Conservation (phyloP, 2,113 vertebrate genomes). For the Aplodontia rufa region DNA sequence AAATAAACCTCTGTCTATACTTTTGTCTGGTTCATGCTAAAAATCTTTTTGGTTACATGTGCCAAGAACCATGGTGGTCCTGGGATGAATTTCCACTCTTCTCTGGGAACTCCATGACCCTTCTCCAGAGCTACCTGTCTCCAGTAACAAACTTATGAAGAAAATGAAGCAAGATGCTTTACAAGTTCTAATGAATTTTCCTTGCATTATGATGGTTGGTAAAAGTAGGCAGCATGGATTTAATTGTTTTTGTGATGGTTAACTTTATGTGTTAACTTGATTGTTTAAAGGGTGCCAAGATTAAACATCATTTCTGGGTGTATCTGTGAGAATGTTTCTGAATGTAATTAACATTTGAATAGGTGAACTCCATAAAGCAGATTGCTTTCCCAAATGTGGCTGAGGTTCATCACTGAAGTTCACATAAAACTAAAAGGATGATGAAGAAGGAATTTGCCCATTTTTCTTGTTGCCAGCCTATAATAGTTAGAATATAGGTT, state of each 20-base stretch:
- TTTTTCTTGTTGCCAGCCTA: background rate
- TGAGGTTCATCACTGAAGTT: fast-evolving
- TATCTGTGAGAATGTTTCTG: background rate
- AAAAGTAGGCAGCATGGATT: background rate
- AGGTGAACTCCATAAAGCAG: background rate
- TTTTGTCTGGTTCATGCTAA: no score
- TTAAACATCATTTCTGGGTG: no score
- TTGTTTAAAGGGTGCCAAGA: background rate
- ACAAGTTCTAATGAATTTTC: background rate
- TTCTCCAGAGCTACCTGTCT: no score
- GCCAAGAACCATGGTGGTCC: no score
- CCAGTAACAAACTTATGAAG: no score
- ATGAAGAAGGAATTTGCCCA: background rate
- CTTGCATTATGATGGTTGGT: background rate
- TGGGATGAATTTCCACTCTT: no score
- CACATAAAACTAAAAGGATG: background rate
- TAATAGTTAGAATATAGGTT: background rate
- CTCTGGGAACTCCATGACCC: no score
- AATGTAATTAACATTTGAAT: background rate
- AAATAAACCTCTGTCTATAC: no score
- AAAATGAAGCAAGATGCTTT: background rate
- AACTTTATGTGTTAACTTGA: background rate
- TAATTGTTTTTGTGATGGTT: background rate
- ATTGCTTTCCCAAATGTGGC: fast-evolving
- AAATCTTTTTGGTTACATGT: no score